Percentiles rank a stretch among this genome's conserved stretches.
Conservation (phyloP, 2,113 vertebrate species). For the Microtus richardsoni region DNA sequence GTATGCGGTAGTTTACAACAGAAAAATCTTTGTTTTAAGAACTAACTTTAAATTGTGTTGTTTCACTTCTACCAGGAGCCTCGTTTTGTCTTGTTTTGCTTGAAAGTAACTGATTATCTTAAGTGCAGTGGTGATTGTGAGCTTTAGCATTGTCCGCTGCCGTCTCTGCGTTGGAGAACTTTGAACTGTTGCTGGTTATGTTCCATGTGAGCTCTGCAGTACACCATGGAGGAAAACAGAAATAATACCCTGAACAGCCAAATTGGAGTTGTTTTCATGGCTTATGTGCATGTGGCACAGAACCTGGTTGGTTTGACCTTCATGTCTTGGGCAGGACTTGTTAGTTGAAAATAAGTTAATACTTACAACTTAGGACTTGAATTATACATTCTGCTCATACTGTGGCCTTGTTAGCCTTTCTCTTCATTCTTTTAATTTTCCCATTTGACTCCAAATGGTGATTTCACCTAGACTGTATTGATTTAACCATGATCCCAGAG, state of each 20-base stretch:
- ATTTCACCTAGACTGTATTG: slow-evolving; percentile 43
- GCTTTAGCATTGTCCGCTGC: slow-evolving; percentile 10
- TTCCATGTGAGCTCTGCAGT: slow-evolving; percentile 31
- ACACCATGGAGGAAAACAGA: neutral
- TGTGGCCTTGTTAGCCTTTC: slow-evolving; percentile 5
- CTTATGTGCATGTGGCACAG: neutral
- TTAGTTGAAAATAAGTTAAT: slow-evolving; percentile 26
- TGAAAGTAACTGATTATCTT: slow-evolving; percentile 46
- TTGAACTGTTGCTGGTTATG: slow-evolving; percentile 1
- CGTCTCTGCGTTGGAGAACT: slow-evolving; percentile 28
- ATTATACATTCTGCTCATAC: neutral
- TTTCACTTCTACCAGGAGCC: neutral
- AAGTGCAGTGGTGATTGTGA: slow-evolving; percentile 39
- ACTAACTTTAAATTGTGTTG: slow-evolving; percentile 20
- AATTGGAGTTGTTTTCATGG: neutral
- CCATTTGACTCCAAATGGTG: slow-evolving; percentile 21
- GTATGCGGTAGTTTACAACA: slow-evolving; percentile 6
- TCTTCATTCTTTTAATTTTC: neutral
- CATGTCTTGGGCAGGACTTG: slow-evolving; percentile 27
- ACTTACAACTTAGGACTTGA: slow-evolving; percentile 21
- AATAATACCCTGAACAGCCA: neutral
- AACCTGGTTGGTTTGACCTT: slow-evolving; percentile 37
- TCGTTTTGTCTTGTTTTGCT: neutral
- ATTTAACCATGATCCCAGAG: slow-evolving; percentile 56
- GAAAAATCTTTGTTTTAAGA: slow-evolving; percentile 48